Base-by-base conservation (phyloP, 1,140 invertebrate species). In the Nilaparvata lugens region DNA sequence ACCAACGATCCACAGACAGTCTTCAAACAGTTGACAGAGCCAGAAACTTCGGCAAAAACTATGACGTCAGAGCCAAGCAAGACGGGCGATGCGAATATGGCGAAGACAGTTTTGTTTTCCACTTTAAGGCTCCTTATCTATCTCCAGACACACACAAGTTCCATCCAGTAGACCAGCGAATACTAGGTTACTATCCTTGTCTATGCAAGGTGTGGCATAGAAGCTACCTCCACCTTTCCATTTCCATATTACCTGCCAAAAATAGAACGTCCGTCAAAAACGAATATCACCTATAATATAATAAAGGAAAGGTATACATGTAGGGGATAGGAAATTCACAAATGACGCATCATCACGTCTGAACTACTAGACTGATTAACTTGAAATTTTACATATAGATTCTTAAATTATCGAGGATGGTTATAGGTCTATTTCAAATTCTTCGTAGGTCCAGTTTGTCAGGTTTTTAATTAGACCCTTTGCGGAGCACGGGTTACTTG, bases 31-130 rank as follows among this genome's bases (percentile, higher is more conserved):
- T 66, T 57, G 4, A 78, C 31, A 18, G 38, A 54, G 4, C 71
- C 70, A 66, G 76, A 70, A 28, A 76, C 73, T 70, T 72, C 70
- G 4, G 74, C 72, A 56, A 76, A 66, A 62, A 71, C 65, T 38
- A 74, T 54, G 23, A 55, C 63, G 38, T 59, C 35, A n/a, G 45
- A 23, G 18, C 21, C 25, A 11, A 31, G 13, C 25, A 31, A 63
- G 57, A 24, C 25, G 7, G 74, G 71, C 24, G 73, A 75, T 7
- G 71, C 70, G 66, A 78, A 78, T 18, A 78, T 42, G 16, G 75
- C 51, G 74, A 74, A 19, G 56, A 24, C 18, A 67, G 52, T 51
- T 61, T 21, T 38, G 14, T 56, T 9, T 24, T 60, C 68, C 70
- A 72, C 16, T 63, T n/a, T 9, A 64, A 13, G 16, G 54, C 14